These are phyloP conservation scores for Drosophila nigrodunni DNA, from an alignment of 1,140 invertebrate genomes.

Conservation along the genomic window DNA sequence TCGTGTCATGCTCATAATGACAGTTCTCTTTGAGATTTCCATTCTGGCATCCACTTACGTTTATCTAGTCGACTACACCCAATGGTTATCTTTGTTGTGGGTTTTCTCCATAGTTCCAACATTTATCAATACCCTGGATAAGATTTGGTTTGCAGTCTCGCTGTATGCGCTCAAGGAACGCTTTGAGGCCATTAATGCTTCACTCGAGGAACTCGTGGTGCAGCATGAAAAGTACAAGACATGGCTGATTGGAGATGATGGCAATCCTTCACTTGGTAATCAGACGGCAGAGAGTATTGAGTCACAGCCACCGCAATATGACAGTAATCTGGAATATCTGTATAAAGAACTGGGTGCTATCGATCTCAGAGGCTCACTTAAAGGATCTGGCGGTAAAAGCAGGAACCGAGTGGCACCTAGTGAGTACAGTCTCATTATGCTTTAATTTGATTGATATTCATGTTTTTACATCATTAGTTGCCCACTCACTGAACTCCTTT, in stretches of 20 bases:
- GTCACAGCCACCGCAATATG: slow-evolving; percentile 66
- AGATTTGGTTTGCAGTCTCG: slow-evolving; percentile 81
- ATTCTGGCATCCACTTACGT: slow-evolving; percentile 68
- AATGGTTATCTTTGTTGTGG: slow-evolving; percentile 75
- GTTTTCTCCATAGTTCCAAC: slow-evolving; percentile 72
- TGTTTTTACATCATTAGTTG: slow-evolving; percentile 26
- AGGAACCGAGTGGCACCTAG: slow-evolving; percentile 70
- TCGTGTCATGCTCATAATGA: slow-evolving; percentile 66
- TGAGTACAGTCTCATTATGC: slow-evolving; percentile 27
- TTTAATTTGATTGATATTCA: not conserved
- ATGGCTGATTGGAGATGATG: slow-evolving; percentile 51
- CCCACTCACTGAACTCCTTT: slow-evolving; percentile 72
- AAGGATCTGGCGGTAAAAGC: slow-evolving; percentile 39
- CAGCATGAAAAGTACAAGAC: slow-evolving; percentile 69
- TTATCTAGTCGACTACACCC: slow-evolving; percentile 63
- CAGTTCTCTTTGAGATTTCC: slow-evolving; percentile 71
- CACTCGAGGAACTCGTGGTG: slow-evolving; percentile 66
- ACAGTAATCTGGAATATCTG: slow-evolving; percentile 70
- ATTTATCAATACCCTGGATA: slow-evolving; percentile 77
- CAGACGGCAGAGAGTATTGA: slow-evolving; percentile 30
- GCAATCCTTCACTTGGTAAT: not conserved
- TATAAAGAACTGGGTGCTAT: slow-evolving; percentile 72
- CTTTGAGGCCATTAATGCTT: slow-evolving; percentile 74
- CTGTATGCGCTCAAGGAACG: slow-evolving; percentile 75
- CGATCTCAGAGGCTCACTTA: slow-evolving; percentile 49